These are phyloP conservation scores for Drosophila ananassae DNA, from an alignment of 1,140 invertebrate genomes.

Conservation along the genomic window DNA sequence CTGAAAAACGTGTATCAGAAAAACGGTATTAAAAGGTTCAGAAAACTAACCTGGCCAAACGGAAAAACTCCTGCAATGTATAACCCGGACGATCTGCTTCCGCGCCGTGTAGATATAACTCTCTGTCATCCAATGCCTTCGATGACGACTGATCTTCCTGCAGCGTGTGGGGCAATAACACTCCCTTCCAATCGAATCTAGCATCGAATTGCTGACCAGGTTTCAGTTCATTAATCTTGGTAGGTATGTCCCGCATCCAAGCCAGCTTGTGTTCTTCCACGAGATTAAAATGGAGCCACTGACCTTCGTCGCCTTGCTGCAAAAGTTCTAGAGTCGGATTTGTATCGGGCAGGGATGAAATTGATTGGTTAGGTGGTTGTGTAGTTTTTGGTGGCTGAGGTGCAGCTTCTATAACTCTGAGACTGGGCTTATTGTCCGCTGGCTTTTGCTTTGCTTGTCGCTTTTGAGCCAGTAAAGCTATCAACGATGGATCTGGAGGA, in stretches of 20 bases:
- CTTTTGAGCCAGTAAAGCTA: slow-evolving; percentile 87
- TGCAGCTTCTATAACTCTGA: slow-evolving; percentile 4
- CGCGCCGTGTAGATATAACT: slow-evolving; percentile 95
- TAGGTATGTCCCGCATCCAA: slow-evolving; percentile 91
- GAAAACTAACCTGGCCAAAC: slow-evolving; percentile 85
- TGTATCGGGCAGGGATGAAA: slow-evolving; percentile 44
- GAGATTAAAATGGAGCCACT: slow-evolving; percentile 93
- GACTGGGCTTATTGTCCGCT: background rate
- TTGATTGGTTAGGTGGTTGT: background rate
- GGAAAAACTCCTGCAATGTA: slow-evolving; percentile 93
- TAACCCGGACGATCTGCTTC: slow-evolving; percentile 96
- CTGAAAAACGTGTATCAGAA: slow-evolving; percentile 54
- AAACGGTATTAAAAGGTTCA: background rate
- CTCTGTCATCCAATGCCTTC: slow-evolving; percentile 87
- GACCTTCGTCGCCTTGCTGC: slow-evolving; percentile 86
- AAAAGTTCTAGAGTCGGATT: slow-evolving; percentile 86
- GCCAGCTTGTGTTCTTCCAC: slow-evolving; percentile 93
- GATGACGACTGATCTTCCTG: slow-evolving; percentile 49
- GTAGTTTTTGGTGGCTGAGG: slow-evolving; percentile 1
- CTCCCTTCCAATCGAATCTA: slow-evolving; percentile 88
- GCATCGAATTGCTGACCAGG: slow-evolving; percentile 89
- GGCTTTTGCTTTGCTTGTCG: slow-evolving; percentile 68
- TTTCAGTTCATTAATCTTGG: slow-evolving; percentile 80
- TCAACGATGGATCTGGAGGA: slow-evolving; percentile 63
- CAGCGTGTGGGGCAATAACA: slow-evolving; percentile 87